phyloP scores from a whole-genome alignment of 2,797 vertebrate species.

The Epinephelus malabaricus region DNA sequence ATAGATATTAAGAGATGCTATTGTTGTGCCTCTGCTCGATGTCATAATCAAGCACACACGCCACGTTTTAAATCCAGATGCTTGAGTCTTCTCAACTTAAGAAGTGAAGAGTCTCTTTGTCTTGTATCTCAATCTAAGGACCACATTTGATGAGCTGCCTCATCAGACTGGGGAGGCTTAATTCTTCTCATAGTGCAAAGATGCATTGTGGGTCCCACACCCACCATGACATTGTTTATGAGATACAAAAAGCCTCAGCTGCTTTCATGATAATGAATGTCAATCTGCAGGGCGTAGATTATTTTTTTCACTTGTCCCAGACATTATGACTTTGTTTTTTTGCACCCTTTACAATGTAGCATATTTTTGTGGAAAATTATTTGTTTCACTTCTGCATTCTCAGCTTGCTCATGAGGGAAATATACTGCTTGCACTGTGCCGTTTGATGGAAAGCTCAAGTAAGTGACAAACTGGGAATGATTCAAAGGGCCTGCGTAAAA shows the following conservation, averaged over 20 bases:
- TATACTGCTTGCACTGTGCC: not conserved
- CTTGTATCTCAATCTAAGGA: conserved; percentile 8
- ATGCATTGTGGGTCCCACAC: conserved; percentile 22
- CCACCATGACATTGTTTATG: conserved; percentile 46
- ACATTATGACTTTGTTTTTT: conserved; percentile 47
- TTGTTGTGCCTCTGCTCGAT: not conserved
- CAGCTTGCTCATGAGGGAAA: conserved; percentile 6
- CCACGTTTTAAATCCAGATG: conserved; percentile 22
- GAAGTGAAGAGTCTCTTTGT: conserved; percentile 6
- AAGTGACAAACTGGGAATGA: conserved; percentile 5
- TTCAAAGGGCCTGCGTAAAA: not conserved
- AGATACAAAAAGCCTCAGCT: conserved; percentile 26
- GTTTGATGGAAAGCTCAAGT: conserved; percentile 9
- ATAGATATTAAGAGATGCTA: conserved; percentile 7
- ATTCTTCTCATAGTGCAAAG: conserved; percentile 38
- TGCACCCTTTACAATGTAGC: conserved; percentile 4
- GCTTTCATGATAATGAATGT: conserved; percentile 46
- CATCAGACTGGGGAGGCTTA: conserved; percentile 42
- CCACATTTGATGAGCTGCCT: conserved; percentile 45
- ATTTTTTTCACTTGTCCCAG: conserved; percentile 27
- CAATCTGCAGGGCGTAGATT: conserved; percentile 39
- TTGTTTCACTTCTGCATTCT: conserved; percentile 2
- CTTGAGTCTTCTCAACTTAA: conserved; percentile 8
- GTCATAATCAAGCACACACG: conserved; percentile 17
- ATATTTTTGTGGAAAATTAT: not conserved